Conservation (phyloP, 1,140 invertebrate species). For the Heliconius hewitsoni region DNA sequence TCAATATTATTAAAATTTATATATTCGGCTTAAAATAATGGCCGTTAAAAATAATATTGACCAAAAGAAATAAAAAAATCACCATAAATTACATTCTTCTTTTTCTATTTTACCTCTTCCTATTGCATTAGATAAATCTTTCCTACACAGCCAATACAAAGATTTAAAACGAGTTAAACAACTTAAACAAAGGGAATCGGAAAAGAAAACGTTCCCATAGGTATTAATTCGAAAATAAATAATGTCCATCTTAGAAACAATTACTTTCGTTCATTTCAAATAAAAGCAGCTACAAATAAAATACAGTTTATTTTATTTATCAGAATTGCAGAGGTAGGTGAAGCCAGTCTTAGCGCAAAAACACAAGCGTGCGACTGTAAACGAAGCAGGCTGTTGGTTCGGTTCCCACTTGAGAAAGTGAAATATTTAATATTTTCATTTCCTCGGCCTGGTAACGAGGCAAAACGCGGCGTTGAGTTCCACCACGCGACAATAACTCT, state of each 20-base stretch:
- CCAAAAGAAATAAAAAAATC: neutral
- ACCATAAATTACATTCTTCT: neutral
- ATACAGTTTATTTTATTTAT: neutral
- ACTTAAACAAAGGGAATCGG: neutral
- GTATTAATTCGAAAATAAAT: conserved; percentile 13
- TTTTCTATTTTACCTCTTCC: neutral
- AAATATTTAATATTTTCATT: too few relatives aligned
- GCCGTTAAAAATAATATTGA: too few relatives aligned
- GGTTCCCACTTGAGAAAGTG: too few relatives aligned
- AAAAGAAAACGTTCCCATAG: conserved; percentile 13
- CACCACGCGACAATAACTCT: too few relatives aligned
- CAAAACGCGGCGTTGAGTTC: too few relatives aligned
- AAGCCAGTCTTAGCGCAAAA: too few relatives aligned
- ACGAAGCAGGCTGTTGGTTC: too few relatives aligned
- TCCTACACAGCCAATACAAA: neutral
- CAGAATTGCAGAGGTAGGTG: neutral
- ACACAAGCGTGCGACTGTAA: too few relatives aligned
- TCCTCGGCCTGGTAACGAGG: too few relatives aligned
- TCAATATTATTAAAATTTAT: too few relatives aligned
- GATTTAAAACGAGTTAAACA: conserved; percentile 3
- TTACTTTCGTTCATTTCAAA: conserved; percentile 24
- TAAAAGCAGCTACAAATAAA: neutral
- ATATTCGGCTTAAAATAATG: too few relatives aligned
- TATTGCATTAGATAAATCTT: neutral
- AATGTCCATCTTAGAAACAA: conserved; percentile 23